Conservation (phyloP, 2,888 invertebrate species). For the Eupithecia subfuscata region DNA sequence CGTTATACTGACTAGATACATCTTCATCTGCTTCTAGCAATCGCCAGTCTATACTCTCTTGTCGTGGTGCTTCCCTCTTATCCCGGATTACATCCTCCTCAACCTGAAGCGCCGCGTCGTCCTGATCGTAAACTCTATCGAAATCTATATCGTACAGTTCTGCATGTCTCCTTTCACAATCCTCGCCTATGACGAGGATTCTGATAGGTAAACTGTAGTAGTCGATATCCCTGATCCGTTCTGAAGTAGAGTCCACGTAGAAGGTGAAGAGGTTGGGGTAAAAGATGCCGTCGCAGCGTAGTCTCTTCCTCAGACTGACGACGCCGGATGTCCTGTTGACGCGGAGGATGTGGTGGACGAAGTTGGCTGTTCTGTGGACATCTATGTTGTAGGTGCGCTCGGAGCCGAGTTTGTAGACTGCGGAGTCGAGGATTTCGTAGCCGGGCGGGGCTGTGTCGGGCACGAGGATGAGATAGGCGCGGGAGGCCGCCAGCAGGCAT, state of each 20-base stretch:
- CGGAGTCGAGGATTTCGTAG: slow-evolving; percentile 89
- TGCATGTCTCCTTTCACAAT: slow-evolving; percentile 86
- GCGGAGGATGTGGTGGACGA: slow-evolving; percentile 90
- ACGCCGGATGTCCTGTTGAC: slow-evolving; percentile 90
- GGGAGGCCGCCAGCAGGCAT: slow-evolving; percentile 62
- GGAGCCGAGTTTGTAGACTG: slow-evolving; percentile 91
- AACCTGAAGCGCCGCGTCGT: slow-evolving; percentile 73
- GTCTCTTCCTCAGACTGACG: slow-evolving; percentile 87
- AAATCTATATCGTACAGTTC: slow-evolving; percentile 85
- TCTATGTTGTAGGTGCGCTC: slow-evolving; percentile 92
- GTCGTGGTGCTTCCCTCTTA: slow-evolving; percentile 66
- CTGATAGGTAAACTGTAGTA: slow-evolving; percentile 92
- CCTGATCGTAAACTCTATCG: slow-evolving; percentile 83
- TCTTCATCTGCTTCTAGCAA: slow-evolving; percentile 75
- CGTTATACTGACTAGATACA: slow-evolving; percentile 78
- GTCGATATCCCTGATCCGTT: slow-evolving; percentile 90
- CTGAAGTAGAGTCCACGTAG: slow-evolving; percentile 93
- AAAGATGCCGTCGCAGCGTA: slow-evolving; percentile 91
- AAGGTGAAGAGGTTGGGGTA: slow-evolving; percentile 94
- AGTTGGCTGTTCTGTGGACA: slow-evolving; percentile 91
- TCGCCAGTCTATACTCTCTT: slow-evolving; percentile 77
- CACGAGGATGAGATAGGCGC: slow-evolving; percentile 84
- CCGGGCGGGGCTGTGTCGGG: slow-evolving; percentile 86
- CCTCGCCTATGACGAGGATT: slow-evolving; percentile 88
- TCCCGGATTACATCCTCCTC: slow-evolving; percentile 74